phyloP scores from a whole-genome alignment of 2,888 invertebrate species.

The Nomada fucata region DNA sequence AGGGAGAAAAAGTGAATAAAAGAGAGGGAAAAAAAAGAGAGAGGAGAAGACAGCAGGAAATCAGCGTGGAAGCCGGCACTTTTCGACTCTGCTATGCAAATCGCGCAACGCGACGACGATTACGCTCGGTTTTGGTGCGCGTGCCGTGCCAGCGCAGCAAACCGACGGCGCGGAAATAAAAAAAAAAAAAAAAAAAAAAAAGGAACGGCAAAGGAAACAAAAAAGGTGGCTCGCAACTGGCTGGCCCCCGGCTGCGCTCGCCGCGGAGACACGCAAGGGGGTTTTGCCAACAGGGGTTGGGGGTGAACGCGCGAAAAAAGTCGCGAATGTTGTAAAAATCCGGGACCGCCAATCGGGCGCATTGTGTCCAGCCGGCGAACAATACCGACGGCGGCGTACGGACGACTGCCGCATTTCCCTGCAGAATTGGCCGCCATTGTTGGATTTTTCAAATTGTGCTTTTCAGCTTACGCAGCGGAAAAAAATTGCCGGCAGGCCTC shows the following conservation, averaged over 20 bases:
- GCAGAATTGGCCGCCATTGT: slow-evolving; percentile 78
- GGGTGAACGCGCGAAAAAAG: slow-evolving; percentile 68
- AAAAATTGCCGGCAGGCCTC: slow-evolving; percentile 64
- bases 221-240: slow-evolving; percentile 59
- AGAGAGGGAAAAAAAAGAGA: slow-evolving; percentile 53
- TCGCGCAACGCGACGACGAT: slow-evolving; percentile 81
- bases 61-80: slow-evolving; percentile 69
- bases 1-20: slow-evolving; percentile 63
- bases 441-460: slow-evolving; percentile 77
- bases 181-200: slow-evolving; percentile 52
- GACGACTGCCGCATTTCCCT: slow-evolving; percentile 74
- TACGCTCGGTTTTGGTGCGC: slow-evolving; percentile 72
- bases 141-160: slow-evolving; percentile 57
- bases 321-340: slow-evolving; percentile 81
- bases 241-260: slow-evolving; percentile 18
- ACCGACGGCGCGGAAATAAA: slow-evolving; percentile 51
- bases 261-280: slow-evolving; percentile 7
- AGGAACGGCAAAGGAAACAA: slow-evolving; percentile 63
- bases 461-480: slow-evolving; percentile 70
- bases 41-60: slow-evolving; percentile 66
- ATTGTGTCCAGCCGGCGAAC: slow-evolving; percentile 80
- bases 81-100: slow-evolving; percentile 81
- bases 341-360: slow-evolving; percentile 80
- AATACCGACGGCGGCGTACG: slow-evolving; percentile 74
- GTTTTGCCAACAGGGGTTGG: background rate